Conservation (phyloP, 2,888 invertebrate genomes). For the Brachyptera putata region DNA sequence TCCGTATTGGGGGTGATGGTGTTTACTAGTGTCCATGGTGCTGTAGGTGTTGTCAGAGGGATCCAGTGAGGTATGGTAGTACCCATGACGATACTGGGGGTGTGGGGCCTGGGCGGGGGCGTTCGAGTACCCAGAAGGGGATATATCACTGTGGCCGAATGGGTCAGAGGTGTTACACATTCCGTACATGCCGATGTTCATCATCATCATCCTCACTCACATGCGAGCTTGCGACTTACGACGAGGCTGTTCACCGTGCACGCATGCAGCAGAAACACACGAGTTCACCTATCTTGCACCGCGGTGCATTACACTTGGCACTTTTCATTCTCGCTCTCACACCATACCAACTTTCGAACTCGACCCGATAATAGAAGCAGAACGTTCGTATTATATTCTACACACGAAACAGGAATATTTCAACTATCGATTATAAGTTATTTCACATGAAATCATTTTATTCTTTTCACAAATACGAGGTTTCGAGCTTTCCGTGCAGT, state of each 20-base stretch:
- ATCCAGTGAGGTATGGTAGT: slow-evolving; percentile 29
- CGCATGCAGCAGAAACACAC: too few relatives aligned
- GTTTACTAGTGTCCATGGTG: slow-evolving; percentile 39
- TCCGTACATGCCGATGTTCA: slow-evolving; percentile 78
- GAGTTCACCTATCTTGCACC: too few relatives aligned
- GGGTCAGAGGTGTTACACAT: slow-evolving; percentile 33
- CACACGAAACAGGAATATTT: slow-evolving; percentile 18
- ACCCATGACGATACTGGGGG: slow-evolving; percentile 30
- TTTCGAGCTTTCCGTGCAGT: slow-evolving; percentile 6
- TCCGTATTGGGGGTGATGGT: slow-evolving; percentile 37
- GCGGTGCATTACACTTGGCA: not conserved
- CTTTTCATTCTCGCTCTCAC: not conserved
- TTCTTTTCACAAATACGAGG: not conserved
- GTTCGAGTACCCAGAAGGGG: slow-evolving; percentile 11
- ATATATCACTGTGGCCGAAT: slow-evolving; percentile 13
- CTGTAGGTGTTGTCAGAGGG: slow-evolving; percentile 50
- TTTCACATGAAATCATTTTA: slow-evolving; percentile 19
- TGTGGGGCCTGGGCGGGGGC: slow-evolving; percentile 5
- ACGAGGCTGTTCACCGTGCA: too few relatives aligned
- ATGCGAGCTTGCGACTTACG: not conserved
- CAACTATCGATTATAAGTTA: slow-evolving; percentile 10
- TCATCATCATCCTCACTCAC: slow-evolving; percentile 55
- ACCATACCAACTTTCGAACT: not conserved
- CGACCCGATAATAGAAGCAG: not conserved
- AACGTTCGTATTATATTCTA: too few relatives aligned